These are phyloP conservation scores for Natrix natrix DNA, from an alignment of 2,797 vertebrate species.

Conservation along the genomic window DNA sequence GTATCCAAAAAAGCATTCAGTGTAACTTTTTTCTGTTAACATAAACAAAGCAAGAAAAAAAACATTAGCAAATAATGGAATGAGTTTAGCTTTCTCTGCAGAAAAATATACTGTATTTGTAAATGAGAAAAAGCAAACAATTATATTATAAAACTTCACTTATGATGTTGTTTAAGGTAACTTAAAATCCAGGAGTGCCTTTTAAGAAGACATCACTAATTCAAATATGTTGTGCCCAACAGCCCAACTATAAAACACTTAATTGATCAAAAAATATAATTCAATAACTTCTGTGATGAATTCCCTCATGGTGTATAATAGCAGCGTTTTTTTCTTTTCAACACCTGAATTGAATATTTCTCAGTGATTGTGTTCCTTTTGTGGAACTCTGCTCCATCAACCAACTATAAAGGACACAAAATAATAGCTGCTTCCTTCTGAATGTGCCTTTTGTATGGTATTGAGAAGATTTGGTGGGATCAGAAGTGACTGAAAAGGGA, in stretches of 20 bases:
- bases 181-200: constrained; percentile 13
- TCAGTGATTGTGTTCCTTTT: neutral
- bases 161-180: constrained; percentile 21
- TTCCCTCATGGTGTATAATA: neutral
- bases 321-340: neutral
- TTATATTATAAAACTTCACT: constrained; percentile 14
- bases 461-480: neutral
- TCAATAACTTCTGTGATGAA: neutral
- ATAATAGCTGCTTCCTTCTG: neutral
- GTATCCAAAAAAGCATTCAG: constrained; percentile 96
- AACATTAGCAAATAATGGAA: constrained; percentile 11
- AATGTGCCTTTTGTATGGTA: neutral
- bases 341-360: neutral
- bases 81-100: constrained; percentile 21
- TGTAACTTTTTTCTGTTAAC: constrained; percentile 91
- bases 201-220: neutral
- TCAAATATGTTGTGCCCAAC: neutral
- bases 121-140: neutral
- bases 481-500: neutral
- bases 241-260: neutral
- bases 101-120: constrained; percentile 1
- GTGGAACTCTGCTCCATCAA: neutral
- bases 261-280: neutral
- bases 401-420: neutral
- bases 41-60: constrained; percentile 52